Base-by-base conservation (phyloP, 2,113 vertebrate genomes). In the Colius striatus region DNA sequence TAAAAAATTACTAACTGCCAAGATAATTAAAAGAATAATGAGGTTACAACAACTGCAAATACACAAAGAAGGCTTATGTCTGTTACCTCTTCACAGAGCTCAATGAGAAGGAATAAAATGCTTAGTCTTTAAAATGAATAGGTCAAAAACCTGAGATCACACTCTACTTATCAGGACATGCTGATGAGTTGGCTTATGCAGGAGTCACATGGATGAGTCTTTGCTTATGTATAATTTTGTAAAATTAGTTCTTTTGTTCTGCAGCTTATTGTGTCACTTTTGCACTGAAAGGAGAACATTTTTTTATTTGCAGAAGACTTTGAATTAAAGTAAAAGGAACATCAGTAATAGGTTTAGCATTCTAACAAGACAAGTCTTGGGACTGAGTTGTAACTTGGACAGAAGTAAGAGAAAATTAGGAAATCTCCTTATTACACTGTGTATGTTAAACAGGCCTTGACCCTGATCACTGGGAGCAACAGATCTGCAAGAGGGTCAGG, bases 1-100 rank as follows among this genome's bases (percentile, higher is more conserved):
- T 85, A 84, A 94, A 79, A 97, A 94, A 96, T 90, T 0, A 87
- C 84, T 81, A 70, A 54, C 78, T 96, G 94, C 93, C 91, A 95
- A 97, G 96, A 97, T 97, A 97, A 96, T 95, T 92, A 78, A 68
- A 91, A 93, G 97, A 97, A 90, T 96, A 97, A 97, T 97, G 96
- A 97, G 84, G 91, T 93, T 96, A 65, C 88, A 96, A 79, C 57
- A 96, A 96, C 83, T 88, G 82, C 47, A 87, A 94, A 95, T 78
- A 93, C 23, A 21, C 63, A 94, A 93, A 96, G 91, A 96, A 91
- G 83, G 82, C 75, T 84, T 63, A 87, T 92, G 90, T 96, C 74
- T 34, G 79, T 96, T 97, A 97, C 95, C 79, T 96, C 61, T 95
- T 94, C 80, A 73, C 38, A 86, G 80, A 92, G 61, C 58, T 96